Evolutionary conservation across 2,113 vertebrate species (phyloP), one percentile per base, ranked within the genome.

Genomic region (Hypanus sabinus): DNA sequence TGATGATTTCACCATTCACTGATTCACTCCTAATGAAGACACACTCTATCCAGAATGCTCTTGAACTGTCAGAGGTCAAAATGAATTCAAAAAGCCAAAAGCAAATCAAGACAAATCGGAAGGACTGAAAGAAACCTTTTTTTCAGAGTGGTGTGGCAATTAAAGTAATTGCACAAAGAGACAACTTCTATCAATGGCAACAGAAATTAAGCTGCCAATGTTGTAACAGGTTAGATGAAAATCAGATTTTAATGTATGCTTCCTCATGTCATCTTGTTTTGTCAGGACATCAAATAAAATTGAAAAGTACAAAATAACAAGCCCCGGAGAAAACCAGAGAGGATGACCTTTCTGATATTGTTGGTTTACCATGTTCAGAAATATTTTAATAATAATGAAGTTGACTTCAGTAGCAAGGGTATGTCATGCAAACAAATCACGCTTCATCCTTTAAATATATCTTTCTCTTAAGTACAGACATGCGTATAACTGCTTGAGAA

Each of bases 261-360:
- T 98, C 97, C 97, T 94, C 96, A 97, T 98, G 98, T 98, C 97
- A 95, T 98, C 97, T 98, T 98, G 98, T 98, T 98, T 98, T 98
- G 97, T 97, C 96, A 97, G 97, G 97, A 97, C 98, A 98, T 99
- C 98, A 99, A 99, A 99, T 98, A 97, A 98, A 99, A 98, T 98
- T 96, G 96, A 97, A 96, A 98, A 98, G 97, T 97, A 97, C 97
- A 98, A 97, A 98, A 97, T 97, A 98, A 98, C 95, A 98, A 98
- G 97, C 98, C 97, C 97, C 96, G 96, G 97, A 98, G 98, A 98
- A 93, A 98, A 98, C 98, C 97, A 97, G 96, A 96, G 96, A 96
- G 96, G 96, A 96, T 96, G 96, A 97, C 97, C 97, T 97, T 96
- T 98, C 97, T 99, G 98, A 98, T 97, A 97, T 97, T 97, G 96